Evolutionary conservation across 2,888 invertebrate genomes (phyloP).

Genomic region (Dolichomitus sp.): DNA sequence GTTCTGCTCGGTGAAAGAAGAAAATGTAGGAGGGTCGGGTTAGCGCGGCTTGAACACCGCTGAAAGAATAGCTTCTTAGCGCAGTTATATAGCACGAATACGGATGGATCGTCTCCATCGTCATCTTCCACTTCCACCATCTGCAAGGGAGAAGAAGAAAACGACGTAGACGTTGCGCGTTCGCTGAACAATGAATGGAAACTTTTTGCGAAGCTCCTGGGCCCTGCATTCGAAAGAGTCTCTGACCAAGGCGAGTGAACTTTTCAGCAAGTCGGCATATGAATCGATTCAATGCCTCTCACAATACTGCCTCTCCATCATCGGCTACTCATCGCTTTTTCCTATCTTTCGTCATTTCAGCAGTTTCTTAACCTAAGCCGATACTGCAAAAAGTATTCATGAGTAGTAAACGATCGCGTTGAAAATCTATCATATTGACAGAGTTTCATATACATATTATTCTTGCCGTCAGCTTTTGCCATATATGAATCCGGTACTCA

Average conservation of each 20-base stretch:
- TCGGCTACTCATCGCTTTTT: constrained; percentile 23
- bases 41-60: constrained; percentile 42
- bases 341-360: constrained; percentile 3
- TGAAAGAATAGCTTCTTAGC: constrained; percentile 39
- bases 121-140: constrained; percentile 23
- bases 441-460: background rate
- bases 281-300: constrained; percentile 50
- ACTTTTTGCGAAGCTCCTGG: constrained; percentile 71
- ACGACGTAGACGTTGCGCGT: constrained; percentile 46
- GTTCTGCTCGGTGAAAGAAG: constrained; percentile 53
- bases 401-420: background rate
- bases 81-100: constrained; percentile 28
- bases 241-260: constrained; percentile 60
- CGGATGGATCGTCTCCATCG: constrained; percentile 29
- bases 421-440: background rate
- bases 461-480: constrained; percentile 27
- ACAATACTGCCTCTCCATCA: constrained; percentile 9
- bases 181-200: constrained; percentile 77
- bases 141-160: constrained; percentile 21
- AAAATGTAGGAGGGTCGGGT: constrained; percentile 70
- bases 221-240: constrained; percentile 2
- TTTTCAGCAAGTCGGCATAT: constrained; percentile 66
- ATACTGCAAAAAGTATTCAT: background rate
- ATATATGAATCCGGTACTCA: constrained; percentile 35
- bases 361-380: background rate